phyloP scores from a whole-genome alignment of 23 tunicate genomes.

The Botrylloides violaceus region DNA sequence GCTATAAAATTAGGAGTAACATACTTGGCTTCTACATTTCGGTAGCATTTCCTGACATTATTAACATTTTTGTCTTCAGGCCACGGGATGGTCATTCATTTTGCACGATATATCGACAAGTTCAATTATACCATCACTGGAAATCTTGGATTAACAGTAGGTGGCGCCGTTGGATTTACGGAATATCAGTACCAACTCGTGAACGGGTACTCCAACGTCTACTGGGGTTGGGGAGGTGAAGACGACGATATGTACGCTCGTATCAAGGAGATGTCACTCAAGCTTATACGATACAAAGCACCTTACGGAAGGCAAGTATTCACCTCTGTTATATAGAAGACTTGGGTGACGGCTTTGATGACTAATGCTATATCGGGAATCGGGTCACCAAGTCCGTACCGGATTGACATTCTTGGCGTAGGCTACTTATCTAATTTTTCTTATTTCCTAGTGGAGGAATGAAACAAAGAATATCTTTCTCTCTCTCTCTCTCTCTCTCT shows the following conservation, averaged over 20 bases:
- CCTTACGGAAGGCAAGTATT: slow-evolving; percentile 30
- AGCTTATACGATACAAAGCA: slow-evolving; percentile 16
- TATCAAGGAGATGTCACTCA: slow-evolving; percentile 17
- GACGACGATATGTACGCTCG: slow-evolving; percentile 68
- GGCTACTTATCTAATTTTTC: too few relatives aligned
- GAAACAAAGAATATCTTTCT: too few relatives aligned
- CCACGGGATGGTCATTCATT: slow-evolving; percentile 27
- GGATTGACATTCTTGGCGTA: too few relatives aligned
- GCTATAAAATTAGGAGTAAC: too few relatives aligned
- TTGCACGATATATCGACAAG: slow-evolving; percentile 40
- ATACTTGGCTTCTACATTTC: too few relatives aligned
- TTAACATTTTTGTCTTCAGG: slow-evolving; percentile 22
- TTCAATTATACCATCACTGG: slow-evolving; percentile 33
- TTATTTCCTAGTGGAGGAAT: too few relatives aligned
- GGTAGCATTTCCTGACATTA: too few relatives aligned
- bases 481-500: too few relatives aligned
- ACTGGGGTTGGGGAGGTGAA: slow-evolving; percentile 87
- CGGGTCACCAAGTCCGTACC: too few relatives aligned
- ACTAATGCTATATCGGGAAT: too few relatives aligned
- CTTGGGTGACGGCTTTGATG: too few relatives aligned
- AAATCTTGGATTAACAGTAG: slow-evolving; percentile 47
- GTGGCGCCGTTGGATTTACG: slow-evolving; percentile 61
- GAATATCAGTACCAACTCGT: slow-evolving; percentile 62
- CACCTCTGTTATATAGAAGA: too few relatives aligned
- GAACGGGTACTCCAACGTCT: slow-evolving; percentile 60